Conservation (phyloP, 1,140 invertebrate genomes). For the Trachymyrmex septentrionalis region DNA sequence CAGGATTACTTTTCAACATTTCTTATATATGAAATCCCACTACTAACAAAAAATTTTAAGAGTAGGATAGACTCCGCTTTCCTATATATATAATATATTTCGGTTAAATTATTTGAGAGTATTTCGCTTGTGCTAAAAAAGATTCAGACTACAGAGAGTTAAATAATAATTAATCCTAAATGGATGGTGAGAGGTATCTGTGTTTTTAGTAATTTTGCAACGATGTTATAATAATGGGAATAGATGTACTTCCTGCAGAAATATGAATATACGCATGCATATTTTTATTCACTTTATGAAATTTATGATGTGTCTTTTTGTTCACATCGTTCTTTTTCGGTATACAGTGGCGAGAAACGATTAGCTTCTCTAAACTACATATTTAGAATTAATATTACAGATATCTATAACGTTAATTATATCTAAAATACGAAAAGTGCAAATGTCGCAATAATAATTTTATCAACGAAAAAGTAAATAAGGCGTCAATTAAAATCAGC, state of each 20-base stretch:
- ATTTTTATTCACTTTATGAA: not conserved
- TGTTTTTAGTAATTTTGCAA: not conserved
- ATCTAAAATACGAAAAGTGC: not conserved
- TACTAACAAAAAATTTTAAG: no score
- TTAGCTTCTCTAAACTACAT: not conserved
- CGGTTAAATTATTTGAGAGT: no score
- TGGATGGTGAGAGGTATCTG: not conserved
- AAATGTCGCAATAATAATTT: not conserved
- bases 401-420: not conserved
- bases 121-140: no score
- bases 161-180: constrained; percentile 2
- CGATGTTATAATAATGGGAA: not conserved
- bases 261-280: not conserved
- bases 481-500: not conserved
- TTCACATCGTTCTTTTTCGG: not conserved
- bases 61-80: no score
- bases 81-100: no score
- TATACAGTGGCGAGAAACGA: not conserved
- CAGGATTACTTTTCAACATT: no score
- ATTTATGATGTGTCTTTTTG: not conserved
- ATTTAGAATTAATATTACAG: not conserved
- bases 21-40: no score
- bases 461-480: not conserved
- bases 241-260: not conserved
- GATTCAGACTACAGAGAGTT: no score